Conservation (phyloP, 2,797 vertebrate species). For the Meda fulgida region DNA sequence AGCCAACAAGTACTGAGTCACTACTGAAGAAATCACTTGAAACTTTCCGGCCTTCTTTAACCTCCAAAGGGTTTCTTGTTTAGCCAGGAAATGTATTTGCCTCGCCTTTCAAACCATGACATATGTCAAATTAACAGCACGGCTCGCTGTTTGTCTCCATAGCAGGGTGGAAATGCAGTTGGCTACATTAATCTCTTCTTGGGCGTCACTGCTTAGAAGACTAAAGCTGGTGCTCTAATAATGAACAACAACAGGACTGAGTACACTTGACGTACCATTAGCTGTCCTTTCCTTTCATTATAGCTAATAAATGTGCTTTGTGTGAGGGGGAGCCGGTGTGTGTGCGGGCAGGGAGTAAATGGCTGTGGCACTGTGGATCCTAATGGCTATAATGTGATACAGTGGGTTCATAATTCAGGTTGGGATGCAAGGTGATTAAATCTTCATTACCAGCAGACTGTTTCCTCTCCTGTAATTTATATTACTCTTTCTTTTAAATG, state of each 20-base stretch:
- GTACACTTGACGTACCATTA: conserved; percentile 66
- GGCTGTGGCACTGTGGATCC: conserved; percentile 63
- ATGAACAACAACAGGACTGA: conserved; percentile 65
- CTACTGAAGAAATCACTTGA: background rate
- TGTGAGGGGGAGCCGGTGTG: conserved; percentile 44
- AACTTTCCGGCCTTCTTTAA: conserved; percentile 14
- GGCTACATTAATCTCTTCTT: conserved; percentile 51
- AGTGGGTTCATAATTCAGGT: conserved; percentile 72
- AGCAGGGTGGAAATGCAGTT: conserved; percentile 45
- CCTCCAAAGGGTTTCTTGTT: conserved; percentile 40
- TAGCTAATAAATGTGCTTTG: conserved; percentile 62
- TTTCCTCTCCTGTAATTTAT: conserved; percentile 54
- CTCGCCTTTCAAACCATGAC: conserved; percentile 38
- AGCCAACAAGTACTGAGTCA: conserved; percentile 6
- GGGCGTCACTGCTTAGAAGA: conserved; percentile 43
- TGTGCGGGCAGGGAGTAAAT: conserved; percentile 60
- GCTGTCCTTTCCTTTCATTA: conserved; percentile 67
- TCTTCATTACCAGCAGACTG: conserved; percentile 71
- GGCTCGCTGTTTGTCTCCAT: conserved; percentile 48
- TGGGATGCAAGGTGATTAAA: conserved; percentile 74
- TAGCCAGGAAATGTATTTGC: conserved; percentile 41
- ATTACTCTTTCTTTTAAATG: conserved; percentile 56
- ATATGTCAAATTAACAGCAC: conserved; percentile 54
- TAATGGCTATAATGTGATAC: conserved; percentile 66
- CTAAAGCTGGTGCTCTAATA: conserved; percentile 55